Evolutionary conservation across 2,113 vertebrate genomes (phyloP).

Genomic region (Ondatra zibethicus): DNA sequence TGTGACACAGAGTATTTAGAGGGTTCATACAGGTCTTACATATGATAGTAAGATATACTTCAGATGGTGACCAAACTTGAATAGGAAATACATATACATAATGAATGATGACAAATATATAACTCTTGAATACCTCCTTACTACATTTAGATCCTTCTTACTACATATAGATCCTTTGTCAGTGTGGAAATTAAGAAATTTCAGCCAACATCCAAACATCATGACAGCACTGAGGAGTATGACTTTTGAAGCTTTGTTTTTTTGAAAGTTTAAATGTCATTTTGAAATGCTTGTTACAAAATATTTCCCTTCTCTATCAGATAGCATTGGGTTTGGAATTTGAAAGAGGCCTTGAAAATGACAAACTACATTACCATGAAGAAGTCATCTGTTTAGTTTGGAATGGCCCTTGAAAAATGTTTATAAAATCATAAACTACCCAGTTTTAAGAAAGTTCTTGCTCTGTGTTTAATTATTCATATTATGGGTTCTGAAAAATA

Average conservation of each 20-base stretch:
- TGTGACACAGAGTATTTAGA: slow-evolving; percentile 31
- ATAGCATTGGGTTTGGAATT: not conserved
- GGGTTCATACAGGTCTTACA: slow-evolving; percentile 39
- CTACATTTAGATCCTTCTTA: slow-evolving; percentile 58
- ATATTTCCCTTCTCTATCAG: not conserved
- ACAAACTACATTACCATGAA: not conserved
- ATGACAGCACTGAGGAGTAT: not conserved
- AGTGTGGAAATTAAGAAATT: slow-evolving; percentile 75
- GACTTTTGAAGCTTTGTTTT: not conserved
- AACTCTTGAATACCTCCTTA: slow-evolving; percentile 68
- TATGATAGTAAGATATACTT: slow-evolving; percentile 53
- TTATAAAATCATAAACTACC: not conserved
- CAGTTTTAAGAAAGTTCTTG: slow-evolving; percentile 7
- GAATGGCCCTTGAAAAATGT: slow-evolving; percentile 5
- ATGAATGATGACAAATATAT: slow-evolving; percentile 74
- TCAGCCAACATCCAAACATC: slow-evolving; percentile 55
- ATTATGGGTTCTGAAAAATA: not conserved
- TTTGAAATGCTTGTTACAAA: slow-evolving; percentile 49
- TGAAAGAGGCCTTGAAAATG: not conserved
- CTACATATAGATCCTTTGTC: slow-evolving; percentile 60
- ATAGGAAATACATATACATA: slow-evolving; percentile 76
- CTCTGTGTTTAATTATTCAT: slow-evolving; percentile 42
- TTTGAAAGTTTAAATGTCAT: slow-evolving; percentile 17
- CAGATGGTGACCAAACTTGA: slow-evolving; percentile 54
- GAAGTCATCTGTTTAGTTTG: not conserved